Evolutionary conservation across 2,888 invertebrate species (phyloP), one percentile per base, ranked within the genome.

Genomic region (Drosophila anomelani): DNA sequence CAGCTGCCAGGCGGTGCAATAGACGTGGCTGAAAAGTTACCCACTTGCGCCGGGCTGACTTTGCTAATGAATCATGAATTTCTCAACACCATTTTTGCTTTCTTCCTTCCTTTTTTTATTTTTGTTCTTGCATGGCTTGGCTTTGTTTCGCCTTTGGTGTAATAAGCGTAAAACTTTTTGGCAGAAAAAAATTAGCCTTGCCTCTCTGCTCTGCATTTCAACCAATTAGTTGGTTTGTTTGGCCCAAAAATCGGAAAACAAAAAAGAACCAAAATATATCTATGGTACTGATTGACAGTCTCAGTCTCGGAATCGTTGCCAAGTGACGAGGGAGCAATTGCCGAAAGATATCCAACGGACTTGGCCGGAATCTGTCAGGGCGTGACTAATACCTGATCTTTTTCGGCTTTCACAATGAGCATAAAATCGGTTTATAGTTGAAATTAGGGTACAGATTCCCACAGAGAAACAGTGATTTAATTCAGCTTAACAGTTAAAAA

Each of bases 21-120:
- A 75, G 83, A 82, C 83, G 71, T 66, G 68, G 46, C 78, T 75
- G 61, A 57, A 66, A 79, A 72, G 73, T 77, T 81, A 75, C 73
- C 77, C 83, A 85, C 80, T 85, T 82, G 60, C n/a, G 23, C 20
- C 12, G 47, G 47, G n/a, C 72, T 63, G 72, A 75, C 75, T 80
- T 62, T 78, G 68, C 83, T 86, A 89, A 89, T 89, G 86, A 89
- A 89, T 86, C 89, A 82, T 85, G 86, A 85, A 76, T 82, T 81
- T 81, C 82, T 78, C 56, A 47, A 58, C 75, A 67, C 77, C 72
- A 54, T 41, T 53, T 53, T 17, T 53, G 55, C 58, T 59, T 54
- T 34, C 49, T 69, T 60, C 72, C 8, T 38, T 46, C 56, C 49
- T 69, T 63, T 78, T 56, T 54, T 26, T 26, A 58, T 73, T 46